Evolutionary conservation across 2,797 vertebrate genomes (phyloP).

Genomic region (Eospalax fontanierii): DNA sequence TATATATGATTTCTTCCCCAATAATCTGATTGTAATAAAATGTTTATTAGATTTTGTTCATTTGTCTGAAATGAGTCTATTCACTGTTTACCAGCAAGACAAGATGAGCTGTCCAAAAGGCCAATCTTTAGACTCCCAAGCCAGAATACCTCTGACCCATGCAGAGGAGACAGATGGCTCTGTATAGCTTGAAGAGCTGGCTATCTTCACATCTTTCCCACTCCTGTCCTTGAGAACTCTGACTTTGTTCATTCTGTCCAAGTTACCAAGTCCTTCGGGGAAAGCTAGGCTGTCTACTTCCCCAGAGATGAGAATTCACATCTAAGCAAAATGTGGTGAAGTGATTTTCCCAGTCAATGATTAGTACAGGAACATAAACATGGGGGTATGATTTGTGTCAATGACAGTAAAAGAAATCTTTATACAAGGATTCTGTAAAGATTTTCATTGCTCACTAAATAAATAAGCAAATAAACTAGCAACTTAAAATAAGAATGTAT

Average conservation of each 20-base stretch:
- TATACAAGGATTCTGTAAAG: neutral
- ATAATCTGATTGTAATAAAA: neutral
- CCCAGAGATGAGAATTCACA: neutral
- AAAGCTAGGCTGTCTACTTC: neutral
- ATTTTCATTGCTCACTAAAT: neutral
- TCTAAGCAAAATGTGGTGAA: neutral
- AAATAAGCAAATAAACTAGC: neutral
- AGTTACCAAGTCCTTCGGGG: neutral
- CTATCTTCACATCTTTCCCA: neutral
- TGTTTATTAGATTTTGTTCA: neutral
- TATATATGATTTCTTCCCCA: too few species aligned
- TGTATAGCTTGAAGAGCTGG: neutral
- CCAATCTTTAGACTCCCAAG: neutral
- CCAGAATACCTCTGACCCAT: neutral
- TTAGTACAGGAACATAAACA: neutral
- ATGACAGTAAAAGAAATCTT: neutral
- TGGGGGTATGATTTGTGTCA: neutral
- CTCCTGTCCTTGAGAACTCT: neutral
- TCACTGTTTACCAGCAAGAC: neutral
- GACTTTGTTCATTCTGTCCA: neutral
- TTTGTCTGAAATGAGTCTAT: neutral
- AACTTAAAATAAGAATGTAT: neutral
- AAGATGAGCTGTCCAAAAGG: neutral
- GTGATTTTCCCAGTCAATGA: neutral
- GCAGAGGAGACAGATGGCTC: neutral